phyloP scores from a whole-genome alignment of 2,888 invertebrate genomes.

The Beris chalybata region DNA sequence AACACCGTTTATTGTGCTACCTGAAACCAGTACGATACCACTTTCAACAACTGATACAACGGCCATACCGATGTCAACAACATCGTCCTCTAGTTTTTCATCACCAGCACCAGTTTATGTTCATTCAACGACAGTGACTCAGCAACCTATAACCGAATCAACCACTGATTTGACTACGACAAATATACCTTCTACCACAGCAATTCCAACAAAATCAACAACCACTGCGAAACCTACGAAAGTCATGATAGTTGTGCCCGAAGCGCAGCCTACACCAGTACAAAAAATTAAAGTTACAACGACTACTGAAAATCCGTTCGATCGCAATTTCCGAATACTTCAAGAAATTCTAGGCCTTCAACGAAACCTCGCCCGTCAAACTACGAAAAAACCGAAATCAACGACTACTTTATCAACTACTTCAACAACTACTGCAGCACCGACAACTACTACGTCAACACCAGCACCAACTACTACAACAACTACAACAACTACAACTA shows the following conservation, averaged over 20 bases:
- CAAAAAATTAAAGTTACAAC: slow-evolving; percentile 22
- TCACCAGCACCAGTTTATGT: slow-evolving; percentile 14
- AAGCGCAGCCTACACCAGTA: background rate
- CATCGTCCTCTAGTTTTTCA: background rate
- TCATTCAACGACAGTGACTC: slow-evolving; percentile 16
- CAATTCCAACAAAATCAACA: slow-evolving; percentile 28
- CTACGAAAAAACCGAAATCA: slow-evolving; percentile 24
- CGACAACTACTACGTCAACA: slow-evolving; percentile 42
- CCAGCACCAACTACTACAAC: slow-evolving; percentile 47
- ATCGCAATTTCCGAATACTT: slow-evolving; percentile 38
- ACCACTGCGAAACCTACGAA: slow-evolving; percentile 21
- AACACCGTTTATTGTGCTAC: slow-evolving; percentile 33
- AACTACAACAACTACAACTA: slow-evolving; percentile 45
- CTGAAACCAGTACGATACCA: slow-evolving; percentile 28
- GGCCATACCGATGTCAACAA: slow-evolving; percentile 7
- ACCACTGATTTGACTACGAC: slow-evolving; percentile 40
- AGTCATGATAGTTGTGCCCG: background rate
- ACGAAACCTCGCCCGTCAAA: slow-evolving; percentile 36
- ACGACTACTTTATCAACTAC: slow-evolving; percentile 26
- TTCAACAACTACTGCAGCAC: slow-evolving; percentile 34
- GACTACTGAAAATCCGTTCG: slow-evolving; percentile 34
- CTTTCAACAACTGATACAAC: slow-evolving; percentile 24
- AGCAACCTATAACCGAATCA: slow-evolving; percentile 21
- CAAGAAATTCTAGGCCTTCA: slow-evolving; percentile 38
- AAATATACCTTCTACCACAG: background rate